Base-by-base conservation (phyloP, 2,888 invertebrate species). In the Tipula unca region DNA sequence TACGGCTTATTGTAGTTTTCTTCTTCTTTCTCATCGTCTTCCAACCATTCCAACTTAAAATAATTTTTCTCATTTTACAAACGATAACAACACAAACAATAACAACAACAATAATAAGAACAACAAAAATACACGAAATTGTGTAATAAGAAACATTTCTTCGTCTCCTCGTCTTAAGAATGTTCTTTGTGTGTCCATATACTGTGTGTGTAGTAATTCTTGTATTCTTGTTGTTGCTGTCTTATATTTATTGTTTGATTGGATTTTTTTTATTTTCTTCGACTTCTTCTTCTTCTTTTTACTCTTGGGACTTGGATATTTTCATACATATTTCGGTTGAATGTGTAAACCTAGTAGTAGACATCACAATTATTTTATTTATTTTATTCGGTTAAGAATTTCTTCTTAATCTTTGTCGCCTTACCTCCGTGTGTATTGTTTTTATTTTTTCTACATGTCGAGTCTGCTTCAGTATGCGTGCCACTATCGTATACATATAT, bases 291-390 rank as follows among this genome's bases (percentile, higher is more conserved):
- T 69, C 69, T 69, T 69, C 48, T n/a, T 48, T 1, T 1, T 69
- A 10, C n/a, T 17, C 17, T 14, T 69, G 1, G 69, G 20, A 10
- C 69, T 69, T 69, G 25, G 25, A 69, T 69, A 69, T 69, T 69
- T 69, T 69, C 69, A 69, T 25, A 69, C 69, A 69, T 25, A 69
- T 25, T 69, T 69, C 25, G 69, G 69, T 25, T 69, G 69, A 69
- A 69, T 69, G 69, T 69, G 69, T 69, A 69, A 69, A 69, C 69
- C 69, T 69, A 69, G 69, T 69, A 69, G 69, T 69, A 69, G 69
- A 69, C 69, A 69, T 69, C 69, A 69, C 69, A 69, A 69, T 69
- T 69, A 69, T 69, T 69, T 69, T 69, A 25, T 69, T 69, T 69
- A 69, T 69, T 69, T 25, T 69, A 69, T 69, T 69, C 69, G 25